Conservation (phyloP, 1,140 invertebrate species). For the Macrobrachium nipponense region DNA sequence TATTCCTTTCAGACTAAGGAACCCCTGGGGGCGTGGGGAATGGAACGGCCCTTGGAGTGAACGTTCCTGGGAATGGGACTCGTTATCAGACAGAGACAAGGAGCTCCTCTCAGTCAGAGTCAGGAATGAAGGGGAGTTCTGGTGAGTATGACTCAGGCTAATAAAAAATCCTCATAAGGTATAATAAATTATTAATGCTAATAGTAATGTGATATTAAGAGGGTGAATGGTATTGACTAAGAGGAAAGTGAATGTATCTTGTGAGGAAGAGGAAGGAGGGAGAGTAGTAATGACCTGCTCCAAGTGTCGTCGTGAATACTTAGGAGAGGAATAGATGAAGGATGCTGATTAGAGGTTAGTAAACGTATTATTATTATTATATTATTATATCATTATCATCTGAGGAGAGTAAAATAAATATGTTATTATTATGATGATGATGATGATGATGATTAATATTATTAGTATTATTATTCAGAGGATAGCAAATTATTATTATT, state of each 20-base stretch:
- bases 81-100: conserved; percentile 75
- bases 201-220: no score
- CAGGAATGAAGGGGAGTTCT: conserved; percentile 78
- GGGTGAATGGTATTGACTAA: no score
- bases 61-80: conserved; percentile 75
- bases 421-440: not conserved
- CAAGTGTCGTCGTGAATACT: no score
- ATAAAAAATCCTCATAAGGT: no score
- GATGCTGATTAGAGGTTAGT: not conserved
- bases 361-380: conserved; percentile 11
- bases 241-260: no score
- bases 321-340: not conserved
- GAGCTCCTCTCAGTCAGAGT: conserved; percentile 76
- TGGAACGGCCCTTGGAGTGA: conserved; percentile 82
- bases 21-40: conserved; percentile 76
- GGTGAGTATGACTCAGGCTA: conserved; percentile 70
- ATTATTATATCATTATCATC: not conserved
- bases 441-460: not conserved
- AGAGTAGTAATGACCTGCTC: not conserved
- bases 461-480: no score
- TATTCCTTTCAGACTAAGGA: conserved; percentile 70
- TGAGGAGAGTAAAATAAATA: no score
- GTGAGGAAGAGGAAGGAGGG: no score
- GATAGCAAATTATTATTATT: no score
- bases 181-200: no score